Base-by-base conservation (phyloP, 2,797 vertebrate genomes). In the Hydrolagus colliei region DNA sequence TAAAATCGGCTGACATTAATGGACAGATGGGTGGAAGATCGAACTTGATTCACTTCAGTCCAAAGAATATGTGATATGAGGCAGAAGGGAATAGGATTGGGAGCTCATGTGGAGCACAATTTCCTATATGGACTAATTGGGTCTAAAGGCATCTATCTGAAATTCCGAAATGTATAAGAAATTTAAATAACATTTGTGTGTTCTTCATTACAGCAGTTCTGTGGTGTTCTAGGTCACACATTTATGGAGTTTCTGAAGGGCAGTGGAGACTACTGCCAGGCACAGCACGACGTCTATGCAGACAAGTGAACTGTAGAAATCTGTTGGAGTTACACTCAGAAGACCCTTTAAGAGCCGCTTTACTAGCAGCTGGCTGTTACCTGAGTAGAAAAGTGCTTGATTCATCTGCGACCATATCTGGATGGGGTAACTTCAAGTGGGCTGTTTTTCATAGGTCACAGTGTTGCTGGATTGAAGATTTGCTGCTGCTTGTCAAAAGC, bases 241-340 rank as follows among this genome's bases (percentile, higher is more conserved):
- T 99, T 99, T 99, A 99, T 99, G 98, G 98, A 99, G 98, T 99
- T 99, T 99, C 96, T 99, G 97, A 99, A 99, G 96, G 98, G 97
- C 97, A 98, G 98, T 96, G 98, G 98, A 94, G 98, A 99, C 95
- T 99, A 99, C 96, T 99, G 98, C 97, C 97, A 99, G 98, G 97
- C 98, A 94, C 98, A 99, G 98, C 98, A 99, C 97, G 94, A 95
- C 91, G 95, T 97, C 91, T 97, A 97, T 97, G 97, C 97, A 97
- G 97, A 99, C 94, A 95, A 99, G 97, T 99, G 98, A 99, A 97
- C 96, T 91, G 93, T 95, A 93, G 92, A 95, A 91, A 93, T 92
- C 89, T 90, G 91, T 92, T 93, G 92, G 92, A 95, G 91, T 95
- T 95, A 94, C 94, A 95, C 94, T 84, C 93, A 94, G 96, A 93